Base-by-base conservation (phyloP, 2,113 vertebrate species). In the Xenopus tropicalis region DNA sequence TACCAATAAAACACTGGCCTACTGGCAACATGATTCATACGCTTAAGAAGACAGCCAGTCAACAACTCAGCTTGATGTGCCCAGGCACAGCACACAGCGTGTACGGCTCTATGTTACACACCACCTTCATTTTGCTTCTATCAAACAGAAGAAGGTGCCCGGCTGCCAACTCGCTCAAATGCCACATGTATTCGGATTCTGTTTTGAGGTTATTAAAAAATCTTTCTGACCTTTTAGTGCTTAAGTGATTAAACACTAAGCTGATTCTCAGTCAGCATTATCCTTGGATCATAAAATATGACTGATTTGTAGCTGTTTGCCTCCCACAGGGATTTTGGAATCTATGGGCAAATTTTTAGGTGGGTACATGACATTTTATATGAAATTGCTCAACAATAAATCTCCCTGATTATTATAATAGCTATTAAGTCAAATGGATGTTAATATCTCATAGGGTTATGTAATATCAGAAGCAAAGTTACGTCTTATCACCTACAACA, bases 191-290 rank as follows among this genome's bases (percentile, higher is more conserved):
- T 80, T 22, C 64, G 70, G 52, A n/a, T n/a, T 14, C 21, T 59
- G 20, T 59, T 77, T 70, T 43, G 70, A 80, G 78, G 70, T 71
- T 79, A 83, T 72, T 56, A 80, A 82, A 79, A 72, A 78, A 46
- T 66, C 51, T 22, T 14, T 68, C 79, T 63, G 74, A 80, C 78
- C 73, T 83, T 81, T 78, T 70, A 54, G 68, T 74, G 71, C 21
- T 0, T 0, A 52, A 17, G 7, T 66, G 65, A 81, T 82, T 73
- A 78, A 78, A 82, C 72, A 80, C 71, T 64, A 54, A 72, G 7
- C 0, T 42, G 43, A 66, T 65, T 57, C 19, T 54, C 46, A 44
- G 43, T 72, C 62, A 66, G 25, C 52, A 66, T 73, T 74, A 66
- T 59, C 14, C 37, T 48, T n/a, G 78, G 69, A 74, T 77, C 68